Conservation (phyloP, 2,113 vertebrate genomes). For the Chloropsis hardwickii region DNA sequence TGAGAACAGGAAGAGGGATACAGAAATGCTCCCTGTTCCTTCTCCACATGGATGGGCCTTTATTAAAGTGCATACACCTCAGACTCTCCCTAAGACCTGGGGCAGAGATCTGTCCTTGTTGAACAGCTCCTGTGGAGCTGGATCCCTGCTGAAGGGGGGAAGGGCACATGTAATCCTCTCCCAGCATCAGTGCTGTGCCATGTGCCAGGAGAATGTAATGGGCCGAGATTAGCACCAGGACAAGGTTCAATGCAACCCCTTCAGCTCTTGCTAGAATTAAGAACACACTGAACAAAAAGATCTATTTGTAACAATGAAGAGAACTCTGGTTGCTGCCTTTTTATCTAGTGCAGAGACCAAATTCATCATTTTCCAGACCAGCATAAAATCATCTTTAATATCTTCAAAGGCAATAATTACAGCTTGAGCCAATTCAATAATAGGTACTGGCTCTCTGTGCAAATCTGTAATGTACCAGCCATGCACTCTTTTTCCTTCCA, state of each 20-base stretch:
- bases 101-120: neutral
- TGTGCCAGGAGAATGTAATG: neutral
- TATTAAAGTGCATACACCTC: accelerated
- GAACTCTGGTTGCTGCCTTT: neutral
- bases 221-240: too few species aligned
- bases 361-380: neutral
- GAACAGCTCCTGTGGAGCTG: neutral
- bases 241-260: neutral
- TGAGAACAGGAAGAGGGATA: neutral
- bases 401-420: neutral
- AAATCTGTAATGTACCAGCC: neutral
- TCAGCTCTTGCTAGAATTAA: neutral
- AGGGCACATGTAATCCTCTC: neutral
- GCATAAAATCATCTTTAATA: neutral
- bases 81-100: neutral
- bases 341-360: neutral
- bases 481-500: neutral
- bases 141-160: neutral
- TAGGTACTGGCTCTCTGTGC: neutral
- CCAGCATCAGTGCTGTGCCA: neutral
- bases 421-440: neutral
- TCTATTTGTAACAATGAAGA: neutral
- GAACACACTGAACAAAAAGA: neutral
- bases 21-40: neutral
- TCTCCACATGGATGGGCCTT: neutral